Evolutionary conservation across 2,113 vertebrate species (phyloP), one percentile per base, ranked within the genome.

Genomic region (Psittacara wagleri): DNA sequence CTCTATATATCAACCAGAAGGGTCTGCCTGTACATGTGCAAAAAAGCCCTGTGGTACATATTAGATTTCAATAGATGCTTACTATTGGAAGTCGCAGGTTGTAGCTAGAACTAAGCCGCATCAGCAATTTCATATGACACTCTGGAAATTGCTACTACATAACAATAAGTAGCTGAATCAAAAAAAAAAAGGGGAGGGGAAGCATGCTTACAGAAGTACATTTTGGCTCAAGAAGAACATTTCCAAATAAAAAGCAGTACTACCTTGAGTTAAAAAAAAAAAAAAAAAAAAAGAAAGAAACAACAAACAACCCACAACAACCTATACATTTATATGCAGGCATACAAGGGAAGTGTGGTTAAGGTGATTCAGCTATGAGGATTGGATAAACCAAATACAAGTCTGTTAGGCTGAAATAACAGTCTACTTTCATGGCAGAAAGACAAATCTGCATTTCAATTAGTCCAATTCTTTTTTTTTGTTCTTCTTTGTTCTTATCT

Each of bases 41-140:
- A 31, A 85, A 90, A 81, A 79, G 72, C 77, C 91, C 83, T 12
- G 61, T 48, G 41, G 87, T 83, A 96, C 64, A 8, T 59, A 83
- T 51, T 87, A 96, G 92, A 79, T 92, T 75, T 82, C 84, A 59
- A 59, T 16, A 97, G 95, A 83, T 13, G 24, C 92, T 93, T 73
- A 54, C 93, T 94, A 94, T 75, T 83, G 97, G 95, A 96, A 84
- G 97, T 90, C 54, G 63, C 93, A 95, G 96, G 86, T 63, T 66
- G 83, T 44, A 97, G 88, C 54, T 64, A 93, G 94, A 95, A 98
- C 96, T 62, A 83, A 86, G 97, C 97, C 16, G 17, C 95, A 92
- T 98, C 98, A 98, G 98, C 99, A 98, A 74, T 97, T 98, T 98
- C 94, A 95, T 76, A 81, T 54, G 87, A 93, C 88, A 91, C 96